Evolutionary conservation across 2,797 vertebrate genomes (phyloP).

Genomic region (Enteromius treurensis): DNA sequence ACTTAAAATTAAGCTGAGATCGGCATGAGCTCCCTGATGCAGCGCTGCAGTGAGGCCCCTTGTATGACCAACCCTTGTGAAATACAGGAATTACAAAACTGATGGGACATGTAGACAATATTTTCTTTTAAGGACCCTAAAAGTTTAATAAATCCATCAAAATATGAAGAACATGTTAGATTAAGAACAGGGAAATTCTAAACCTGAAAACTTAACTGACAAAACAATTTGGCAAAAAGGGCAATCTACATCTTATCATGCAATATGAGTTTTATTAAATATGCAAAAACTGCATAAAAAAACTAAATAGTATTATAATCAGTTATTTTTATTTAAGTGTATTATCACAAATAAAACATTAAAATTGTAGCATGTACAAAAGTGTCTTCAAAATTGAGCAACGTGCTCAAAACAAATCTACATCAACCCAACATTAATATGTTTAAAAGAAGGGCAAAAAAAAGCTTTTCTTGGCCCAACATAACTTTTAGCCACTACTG

Average conservation of each 20-base stretch:
- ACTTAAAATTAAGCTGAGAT: not conserved
- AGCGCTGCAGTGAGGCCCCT: not conserved
- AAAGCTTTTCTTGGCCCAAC: not conserved
- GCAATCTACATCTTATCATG: not conserved
- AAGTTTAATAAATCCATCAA: not conserved
- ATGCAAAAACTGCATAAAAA: not conserved
- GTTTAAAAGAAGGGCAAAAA: not conserved
- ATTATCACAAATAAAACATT: not conserved
- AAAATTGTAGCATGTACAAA: not conserved
- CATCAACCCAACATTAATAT: not conserved
- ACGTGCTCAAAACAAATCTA: not conserved
- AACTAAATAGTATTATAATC: not conserved
- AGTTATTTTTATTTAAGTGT: not conserved
- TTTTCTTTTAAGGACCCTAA: not conserved
- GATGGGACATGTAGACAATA: not conserved
- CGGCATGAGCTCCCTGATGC: slow-evolving; percentile 8
- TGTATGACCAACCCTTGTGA: not conserved
- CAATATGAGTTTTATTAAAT: not conserved
- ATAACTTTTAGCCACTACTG: not conserved
- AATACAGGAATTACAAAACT: not conserved
- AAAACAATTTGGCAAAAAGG: not conserved
- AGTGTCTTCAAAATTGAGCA: not conserved
- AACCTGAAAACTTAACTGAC: not conserved
- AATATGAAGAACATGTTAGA: not conserved
- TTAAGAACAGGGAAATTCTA: not conserved